Percentiles rank a stretch among this genome's conserved stretches.
phyloP scores from a whole-genome alignment of 2,113 vertebrate genomes.

The Centropus bengalensis region DNA sequence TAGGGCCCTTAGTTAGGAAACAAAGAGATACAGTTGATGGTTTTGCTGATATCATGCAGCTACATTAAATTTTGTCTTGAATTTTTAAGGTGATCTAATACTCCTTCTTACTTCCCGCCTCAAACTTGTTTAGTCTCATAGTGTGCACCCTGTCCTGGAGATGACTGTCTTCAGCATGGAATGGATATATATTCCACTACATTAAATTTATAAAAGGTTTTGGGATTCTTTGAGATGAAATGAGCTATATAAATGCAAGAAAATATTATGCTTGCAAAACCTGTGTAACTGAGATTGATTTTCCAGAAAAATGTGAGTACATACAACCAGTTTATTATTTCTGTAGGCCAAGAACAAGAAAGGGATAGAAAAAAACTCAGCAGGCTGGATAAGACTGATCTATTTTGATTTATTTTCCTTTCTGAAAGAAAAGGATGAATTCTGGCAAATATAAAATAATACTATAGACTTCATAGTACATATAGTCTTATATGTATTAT shows the following conservation, averaged over 20 bases:
- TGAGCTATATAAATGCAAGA: constrained; percentile 58
- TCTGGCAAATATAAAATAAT: constrained; percentile 19
- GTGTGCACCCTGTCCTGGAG: background rate
- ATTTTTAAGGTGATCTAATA: background rate
- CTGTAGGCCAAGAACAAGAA: constrained; percentile 2
- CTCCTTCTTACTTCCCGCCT: background rate
- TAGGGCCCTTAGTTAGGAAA: background rate
- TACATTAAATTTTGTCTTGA: background rate
- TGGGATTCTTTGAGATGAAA: constrained; percentile 26
- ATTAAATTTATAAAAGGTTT: constrained; percentile 45
- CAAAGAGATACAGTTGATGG: background rate
- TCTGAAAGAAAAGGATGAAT: background rate
- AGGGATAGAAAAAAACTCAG: constrained; percentile 45
- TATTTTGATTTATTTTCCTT: background rate
- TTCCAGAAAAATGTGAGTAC: constrained; percentile 60
- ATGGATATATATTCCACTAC: background rate
- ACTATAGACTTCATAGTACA: constrained; percentile 10
- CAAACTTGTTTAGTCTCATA: background rate
- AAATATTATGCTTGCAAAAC: constrained; percentile 48
- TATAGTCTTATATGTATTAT: too few species aligned
- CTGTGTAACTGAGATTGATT: constrained; percentile 38
- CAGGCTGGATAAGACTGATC: constrained; percentile 35
- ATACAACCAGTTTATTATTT: constrained; percentile 55
- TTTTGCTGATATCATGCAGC: background rate
- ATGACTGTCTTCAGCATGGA: background rate